A percentile compares a stretch with the other conserved stretches of the same genome.
These are phyloP conservation scores for Ernsta delagoae DNA, from an alignment of 2,888 invertebrate species.

Conservation along the genomic window DNA sequence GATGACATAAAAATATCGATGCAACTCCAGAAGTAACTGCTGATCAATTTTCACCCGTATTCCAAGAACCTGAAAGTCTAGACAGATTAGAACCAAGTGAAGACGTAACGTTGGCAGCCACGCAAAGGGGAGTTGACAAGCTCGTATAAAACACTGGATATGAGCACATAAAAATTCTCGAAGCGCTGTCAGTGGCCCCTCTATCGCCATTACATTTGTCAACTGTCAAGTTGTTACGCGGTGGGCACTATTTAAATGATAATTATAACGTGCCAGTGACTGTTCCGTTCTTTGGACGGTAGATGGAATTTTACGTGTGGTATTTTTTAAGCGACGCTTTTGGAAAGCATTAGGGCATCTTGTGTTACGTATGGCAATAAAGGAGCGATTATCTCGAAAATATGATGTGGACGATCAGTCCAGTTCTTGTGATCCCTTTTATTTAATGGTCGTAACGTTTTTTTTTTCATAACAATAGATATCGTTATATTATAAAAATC, in stretches of 20 bases:
- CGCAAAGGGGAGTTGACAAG: conserved; percentile 68
- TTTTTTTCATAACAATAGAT: background rate
- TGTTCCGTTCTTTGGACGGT: conserved; percentile 49
- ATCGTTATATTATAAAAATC: background rate
- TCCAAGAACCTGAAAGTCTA: background rate
- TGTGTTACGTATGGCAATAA: conserved; percentile 20
- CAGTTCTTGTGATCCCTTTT: background rate
- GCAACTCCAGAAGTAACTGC: conserved; percentile 31
- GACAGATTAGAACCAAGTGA: conserved; percentile 1
- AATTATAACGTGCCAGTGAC: conserved; percentile 71
- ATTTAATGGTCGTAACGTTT: background rate
- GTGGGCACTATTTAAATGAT: conserved; percentile 81
- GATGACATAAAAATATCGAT: conserved; percentile 45
- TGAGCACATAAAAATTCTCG: conserved; percentile 83
- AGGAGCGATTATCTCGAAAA: conserved; percentile 4
- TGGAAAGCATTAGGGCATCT: conserved; percentile 11
- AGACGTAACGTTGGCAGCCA: conserved; percentile 2
- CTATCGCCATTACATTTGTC: conserved; percentile 82
- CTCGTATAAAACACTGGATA: conserved; percentile 80
- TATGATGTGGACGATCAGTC: conserved; percentile 5
- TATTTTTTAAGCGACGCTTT: conserved; percentile 40
- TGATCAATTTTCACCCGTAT: conserved; percentile 43
- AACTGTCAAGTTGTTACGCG: conserved; percentile 79
- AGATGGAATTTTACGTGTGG: conserved; percentile 45
- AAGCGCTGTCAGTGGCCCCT: conserved; percentile 72